Evolutionary conservation across 2,888 invertebrate species (phyloP).

Genomic region (Dermolepida albohirtum): DNA sequence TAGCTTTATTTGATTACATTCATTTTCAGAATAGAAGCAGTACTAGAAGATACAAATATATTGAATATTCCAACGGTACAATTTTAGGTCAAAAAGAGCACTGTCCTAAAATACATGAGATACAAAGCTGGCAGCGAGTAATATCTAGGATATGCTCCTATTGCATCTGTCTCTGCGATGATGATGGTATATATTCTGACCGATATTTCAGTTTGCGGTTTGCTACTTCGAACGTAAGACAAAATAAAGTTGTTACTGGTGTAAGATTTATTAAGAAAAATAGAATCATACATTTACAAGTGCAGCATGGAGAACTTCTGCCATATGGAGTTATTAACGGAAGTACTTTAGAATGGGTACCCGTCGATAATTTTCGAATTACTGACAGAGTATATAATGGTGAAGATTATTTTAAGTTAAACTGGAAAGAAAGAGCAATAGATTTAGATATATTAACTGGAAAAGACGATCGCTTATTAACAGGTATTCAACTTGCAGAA

Average conservation of each 20-base stretch:
- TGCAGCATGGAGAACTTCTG: conserved; percentile 78
- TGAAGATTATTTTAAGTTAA: conserved; percentile 80
- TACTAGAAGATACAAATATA: conserved; percentile 80
- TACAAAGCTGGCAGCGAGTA: conserved; percentile 93
- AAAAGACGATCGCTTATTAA: conserved; percentile 75
- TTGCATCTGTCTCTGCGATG: conserved; percentile 90
- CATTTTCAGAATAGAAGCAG: background rate
- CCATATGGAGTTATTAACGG: conserved; percentile 74
- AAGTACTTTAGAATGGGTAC: conserved; percentile 75
- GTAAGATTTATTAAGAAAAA: conserved; percentile 79
- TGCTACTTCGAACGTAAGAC: conserved; percentile 69
- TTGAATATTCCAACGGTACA: conserved; percentile 84
- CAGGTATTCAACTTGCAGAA: conserved; percentile 68
- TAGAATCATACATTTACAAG: conserved; percentile 85
- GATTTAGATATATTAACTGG: conserved; percentile 85
- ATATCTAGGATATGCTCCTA: conserved; percentile 91
- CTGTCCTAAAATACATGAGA: conserved; percentile 73
- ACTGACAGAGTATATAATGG: conserved; percentile 71
- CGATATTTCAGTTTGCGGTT: conserved; percentile 85
- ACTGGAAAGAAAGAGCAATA: conserved; percentile 80
- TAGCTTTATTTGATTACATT: background rate
- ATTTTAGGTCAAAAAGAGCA: conserved; percentile 71
- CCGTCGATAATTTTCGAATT: conserved; percentile 72
- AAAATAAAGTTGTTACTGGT: conserved; percentile 84
- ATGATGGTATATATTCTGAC: conserved; percentile 76